Conservation (phyloP, 2,888 invertebrate genomes). For the Seira sanloemensis region DNA sequence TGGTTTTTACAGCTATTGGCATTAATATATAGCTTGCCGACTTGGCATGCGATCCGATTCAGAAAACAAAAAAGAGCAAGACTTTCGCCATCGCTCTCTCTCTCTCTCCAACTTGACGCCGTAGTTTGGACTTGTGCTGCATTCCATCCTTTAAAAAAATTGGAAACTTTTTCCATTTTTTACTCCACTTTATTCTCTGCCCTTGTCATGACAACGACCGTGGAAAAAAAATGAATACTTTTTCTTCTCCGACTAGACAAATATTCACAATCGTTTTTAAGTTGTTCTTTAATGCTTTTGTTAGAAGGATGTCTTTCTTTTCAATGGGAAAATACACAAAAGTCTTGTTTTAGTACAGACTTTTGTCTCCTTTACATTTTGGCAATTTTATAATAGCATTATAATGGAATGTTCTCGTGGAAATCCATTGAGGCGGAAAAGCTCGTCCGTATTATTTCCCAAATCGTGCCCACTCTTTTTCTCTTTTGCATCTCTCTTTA, state of each 20-base stretch:
- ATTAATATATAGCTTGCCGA: not conserved
- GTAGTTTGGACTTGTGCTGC: not conserved
- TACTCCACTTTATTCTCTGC: not conserved
- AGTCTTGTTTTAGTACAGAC: not conserved
- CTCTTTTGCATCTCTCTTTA: no score
- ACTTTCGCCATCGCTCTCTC: no score
- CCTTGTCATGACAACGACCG: not conserved
- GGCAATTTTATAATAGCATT: not conserved
- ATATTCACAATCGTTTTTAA: not conserved
- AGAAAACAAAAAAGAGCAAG: not conserved
- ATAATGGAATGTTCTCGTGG: not conserved
- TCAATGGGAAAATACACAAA: not conserved
- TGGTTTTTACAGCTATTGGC: not conserved
- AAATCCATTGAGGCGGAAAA: not conserved
- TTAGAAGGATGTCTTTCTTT: not conserved
- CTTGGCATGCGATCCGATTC: not conserved
- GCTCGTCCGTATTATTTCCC: not conserved
- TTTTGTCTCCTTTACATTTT: not conserved
- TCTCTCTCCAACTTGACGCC: no score
- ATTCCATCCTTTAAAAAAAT: not conserved
- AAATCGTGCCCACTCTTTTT: not conserved
- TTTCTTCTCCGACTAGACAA: slow-evolving; percentile 12
- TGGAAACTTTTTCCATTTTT: not conserved
- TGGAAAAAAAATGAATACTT: not conserved
- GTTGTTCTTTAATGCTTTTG: not conserved